Evolutionary conservation across 2,113 vertebrate species (phyloP).

Genomic region (Pandion haliaetus): DNA sequence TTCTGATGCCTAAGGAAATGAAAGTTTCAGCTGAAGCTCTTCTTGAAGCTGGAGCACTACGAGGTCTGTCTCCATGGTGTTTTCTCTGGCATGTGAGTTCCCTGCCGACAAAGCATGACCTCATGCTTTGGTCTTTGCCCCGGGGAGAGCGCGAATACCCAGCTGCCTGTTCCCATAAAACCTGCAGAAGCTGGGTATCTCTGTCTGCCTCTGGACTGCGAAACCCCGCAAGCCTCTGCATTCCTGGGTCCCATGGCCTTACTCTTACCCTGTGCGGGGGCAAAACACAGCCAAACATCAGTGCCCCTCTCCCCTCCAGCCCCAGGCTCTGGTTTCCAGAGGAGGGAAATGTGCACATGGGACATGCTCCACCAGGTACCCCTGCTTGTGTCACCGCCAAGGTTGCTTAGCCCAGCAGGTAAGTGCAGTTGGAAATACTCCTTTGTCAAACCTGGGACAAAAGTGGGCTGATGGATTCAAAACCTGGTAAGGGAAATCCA

Average conservation of each 20-base stretch:
- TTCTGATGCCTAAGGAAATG: not conserved
- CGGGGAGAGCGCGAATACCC: not conserved
- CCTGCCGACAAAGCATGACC: not conserved
- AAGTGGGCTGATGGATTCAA: not conserved
- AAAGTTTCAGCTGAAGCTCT: not conserved
- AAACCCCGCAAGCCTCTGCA: fast-evolving
- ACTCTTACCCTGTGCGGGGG: fast-evolving
- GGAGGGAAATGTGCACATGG: fast-evolving
- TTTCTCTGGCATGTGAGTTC: not conserved
- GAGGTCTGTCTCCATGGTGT: not conserved
- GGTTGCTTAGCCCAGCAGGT: not conserved
- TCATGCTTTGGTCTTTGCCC: not conserved
- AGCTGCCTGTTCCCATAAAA: not conserved
- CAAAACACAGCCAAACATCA: not conserved
- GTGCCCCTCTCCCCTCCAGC: not conserved
- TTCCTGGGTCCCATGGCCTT: not conserved
- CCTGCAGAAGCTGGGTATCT: not conserved
- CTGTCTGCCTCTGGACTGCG: not conserved
- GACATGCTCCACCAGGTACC: fast-evolving
- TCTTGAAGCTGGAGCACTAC: not conserved
- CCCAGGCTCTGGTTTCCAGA: not conserved
- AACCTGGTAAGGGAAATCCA: not conserved
- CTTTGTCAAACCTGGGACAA: not conserved
- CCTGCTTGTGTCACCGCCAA: not conserved
- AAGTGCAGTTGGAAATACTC: not conserved